phyloP scores from a whole-genome alignment of 1,140 invertebrate species.

The Papilio xuthus region DNA sequence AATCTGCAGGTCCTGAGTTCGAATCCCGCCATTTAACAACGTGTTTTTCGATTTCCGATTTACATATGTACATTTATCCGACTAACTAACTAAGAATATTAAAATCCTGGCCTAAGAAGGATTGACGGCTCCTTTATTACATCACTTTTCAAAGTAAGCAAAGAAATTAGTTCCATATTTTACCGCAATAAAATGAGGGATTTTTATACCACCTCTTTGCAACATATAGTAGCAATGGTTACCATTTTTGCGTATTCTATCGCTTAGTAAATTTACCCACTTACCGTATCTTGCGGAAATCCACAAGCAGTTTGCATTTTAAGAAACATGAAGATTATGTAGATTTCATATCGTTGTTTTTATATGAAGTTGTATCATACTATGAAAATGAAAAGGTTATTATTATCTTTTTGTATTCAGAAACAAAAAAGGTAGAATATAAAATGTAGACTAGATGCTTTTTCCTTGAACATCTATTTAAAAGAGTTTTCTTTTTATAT shows the following conservation, averaged over 20 bases:
- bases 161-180: too few species aligned
- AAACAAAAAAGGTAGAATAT: background rate
- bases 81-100: too few species aligned
- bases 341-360: constrained; percentile 12
- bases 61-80: too few species aligned
- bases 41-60: too few species aligned
- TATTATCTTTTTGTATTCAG: constrained; percentile 2
- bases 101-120: too few species aligned
- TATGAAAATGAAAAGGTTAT: background rate
- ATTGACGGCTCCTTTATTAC: too few species aligned
- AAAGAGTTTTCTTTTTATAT: too few species aligned
- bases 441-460: background rate
- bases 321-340: background rate
- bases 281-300: constrained; percentile 5
- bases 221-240: background rate
- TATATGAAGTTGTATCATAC: background rate
- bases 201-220: background rate
- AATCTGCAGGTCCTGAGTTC: too few species aligned
- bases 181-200: too few species aligned
- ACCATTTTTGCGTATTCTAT: background rate
- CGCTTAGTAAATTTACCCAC: background rate
- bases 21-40: too few species aligned
- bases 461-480: background rate
- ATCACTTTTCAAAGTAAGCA: too few species aligned
- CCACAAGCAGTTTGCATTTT: constrained; percentile 10